Evolutionary conservation across 2,113 vertebrate species (phyloP), one percentile per base, ranked within the genome.

Genomic region (Cyrtonyx montezumae): DNA sequence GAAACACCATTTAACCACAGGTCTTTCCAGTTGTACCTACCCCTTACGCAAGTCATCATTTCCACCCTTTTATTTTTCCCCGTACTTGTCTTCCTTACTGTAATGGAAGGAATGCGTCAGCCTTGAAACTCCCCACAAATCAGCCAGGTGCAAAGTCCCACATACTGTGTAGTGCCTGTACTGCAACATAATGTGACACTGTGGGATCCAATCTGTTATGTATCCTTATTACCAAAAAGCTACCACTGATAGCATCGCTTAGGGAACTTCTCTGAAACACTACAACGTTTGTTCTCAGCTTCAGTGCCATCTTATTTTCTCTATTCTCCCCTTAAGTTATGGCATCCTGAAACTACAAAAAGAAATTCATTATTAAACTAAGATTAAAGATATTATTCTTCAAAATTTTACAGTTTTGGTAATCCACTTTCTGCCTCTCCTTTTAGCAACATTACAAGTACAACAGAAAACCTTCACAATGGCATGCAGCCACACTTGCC

Each of bases 141-240:
- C 55, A 70, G 40, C 43, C 30, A 40, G 7, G 13, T 56, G 53
- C 3, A 3, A 67, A 67, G 18, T 10, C 18, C 13, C 11, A 13
- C 11, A 0, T 18, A n/a, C 6, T 53, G 8, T 11, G 19, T 15
- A 32, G 3, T n/a, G 11, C 48, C 9, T 6, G 3, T 7, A 65
- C 49, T 61, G 63, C 23, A 13, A 2, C 32, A 14, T 0, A 0
- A 0, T 42, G 23, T 49, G 13, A 65, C 37, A 22, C 6, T 46
- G 32, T 75, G 37, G 42, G 14, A 51, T 75, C 19, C 61, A 42
- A 48, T 45, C 14, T 55, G 34, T 42, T 46, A 49, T 13, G n/a
- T 70, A 42, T 37, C 21, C 8, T 70, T 66, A 63, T 63, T 34
- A 32, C 10, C 16, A 83, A 19, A 9, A 63, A 70, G 53, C 82